Percentiles rank a stretch among this genome's conserved stretches.
phyloP scores from a whole-genome alignment of 2,797 vertebrate species.

The Rhabdomys pumilio region DNA sequence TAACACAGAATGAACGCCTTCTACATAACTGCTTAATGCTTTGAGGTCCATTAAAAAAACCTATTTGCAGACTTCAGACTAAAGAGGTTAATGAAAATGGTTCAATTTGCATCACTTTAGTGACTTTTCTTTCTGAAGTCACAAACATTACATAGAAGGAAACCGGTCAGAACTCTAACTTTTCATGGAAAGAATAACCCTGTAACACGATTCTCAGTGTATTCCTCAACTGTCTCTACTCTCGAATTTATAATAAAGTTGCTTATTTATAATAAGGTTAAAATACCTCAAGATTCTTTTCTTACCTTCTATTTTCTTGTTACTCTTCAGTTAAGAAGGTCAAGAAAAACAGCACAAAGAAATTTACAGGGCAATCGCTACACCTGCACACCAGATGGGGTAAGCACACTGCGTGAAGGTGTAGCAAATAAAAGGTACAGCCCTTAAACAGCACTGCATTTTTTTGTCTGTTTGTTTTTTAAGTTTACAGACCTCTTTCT shows the following conservation, averaged over 20 bases:
- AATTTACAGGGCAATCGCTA: constrained; percentile 33
- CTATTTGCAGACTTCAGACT: constrained; percentile 41
- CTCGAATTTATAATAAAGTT: constrained; percentile 19
- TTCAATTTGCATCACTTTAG: constrained; percentile 31
- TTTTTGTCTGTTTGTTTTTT: neutral
- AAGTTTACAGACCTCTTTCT: neutral
- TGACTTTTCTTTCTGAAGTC: constrained; percentile 12
- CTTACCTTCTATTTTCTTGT: constrained; percentile 69
- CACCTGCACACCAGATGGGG: neutral
- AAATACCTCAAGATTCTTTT: constrained; percentile 15
- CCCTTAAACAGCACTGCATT: constrained; percentile 10
- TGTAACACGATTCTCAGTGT: neutral
- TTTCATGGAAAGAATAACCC: neutral
- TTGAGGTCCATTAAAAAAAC: constrained; percentile 43
- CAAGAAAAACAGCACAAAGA: constrained; percentile 6
- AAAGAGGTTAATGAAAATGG: constrained; percentile 30
- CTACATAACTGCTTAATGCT: constrained; percentile 6
- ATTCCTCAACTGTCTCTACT: neutral
- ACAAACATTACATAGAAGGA: constrained; percentile 4
- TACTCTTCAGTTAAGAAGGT: constrained; percentile 43
- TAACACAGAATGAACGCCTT: neutral
- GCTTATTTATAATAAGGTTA: constrained; percentile 16
- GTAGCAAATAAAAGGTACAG: neutral
- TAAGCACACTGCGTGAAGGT: neutral
- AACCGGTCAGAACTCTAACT: constrained; percentile 52